Conservation (phyloP, 2,888 invertebrate species). For the Isotomurus palustris region DNA sequence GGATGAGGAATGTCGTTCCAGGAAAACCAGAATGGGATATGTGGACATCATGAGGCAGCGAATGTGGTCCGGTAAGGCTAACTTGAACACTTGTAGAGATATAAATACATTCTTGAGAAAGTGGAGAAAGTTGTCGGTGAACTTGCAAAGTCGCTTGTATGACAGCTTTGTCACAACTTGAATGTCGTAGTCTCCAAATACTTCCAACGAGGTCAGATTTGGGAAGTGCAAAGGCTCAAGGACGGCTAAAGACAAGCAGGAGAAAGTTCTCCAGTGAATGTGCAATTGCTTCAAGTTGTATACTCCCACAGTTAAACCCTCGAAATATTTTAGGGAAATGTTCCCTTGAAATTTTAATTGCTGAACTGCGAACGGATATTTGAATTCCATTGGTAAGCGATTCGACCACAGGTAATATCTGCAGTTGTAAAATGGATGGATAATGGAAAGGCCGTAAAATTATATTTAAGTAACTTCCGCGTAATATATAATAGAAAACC, state of each 20-base stretch:
- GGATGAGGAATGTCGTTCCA: not conserved
- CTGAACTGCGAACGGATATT: not conserved
- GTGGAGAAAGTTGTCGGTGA: not conserved
- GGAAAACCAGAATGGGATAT: not conserved
- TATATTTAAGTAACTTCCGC: too few species aligned
- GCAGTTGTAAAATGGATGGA: too few species aligned
- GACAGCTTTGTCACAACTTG: too few species aligned
- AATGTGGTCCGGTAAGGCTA: not conserved
- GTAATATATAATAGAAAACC: too few species aligned
- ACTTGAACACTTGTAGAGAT: not conserved
- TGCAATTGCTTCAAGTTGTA: not conserved
- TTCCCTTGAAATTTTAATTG: not conserved
- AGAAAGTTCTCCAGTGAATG: not conserved
- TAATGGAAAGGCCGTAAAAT: too few species aligned
- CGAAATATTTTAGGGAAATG: not conserved
- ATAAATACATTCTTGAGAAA: not conserved
- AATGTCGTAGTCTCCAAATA: not conserved
- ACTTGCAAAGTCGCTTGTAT: not conserved
- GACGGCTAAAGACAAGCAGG: not conserved
- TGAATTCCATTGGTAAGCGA: not conserved
- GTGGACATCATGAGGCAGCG: not conserved
- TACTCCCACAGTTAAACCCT: not conserved
- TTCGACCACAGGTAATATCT: too few species aligned
- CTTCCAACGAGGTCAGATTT: not conserved
- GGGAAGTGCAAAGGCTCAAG: not conserved